Evolutionary conservation across 2,113 vertebrate species (phyloP).

Genomic region (Lates calcarifer): DNA sequence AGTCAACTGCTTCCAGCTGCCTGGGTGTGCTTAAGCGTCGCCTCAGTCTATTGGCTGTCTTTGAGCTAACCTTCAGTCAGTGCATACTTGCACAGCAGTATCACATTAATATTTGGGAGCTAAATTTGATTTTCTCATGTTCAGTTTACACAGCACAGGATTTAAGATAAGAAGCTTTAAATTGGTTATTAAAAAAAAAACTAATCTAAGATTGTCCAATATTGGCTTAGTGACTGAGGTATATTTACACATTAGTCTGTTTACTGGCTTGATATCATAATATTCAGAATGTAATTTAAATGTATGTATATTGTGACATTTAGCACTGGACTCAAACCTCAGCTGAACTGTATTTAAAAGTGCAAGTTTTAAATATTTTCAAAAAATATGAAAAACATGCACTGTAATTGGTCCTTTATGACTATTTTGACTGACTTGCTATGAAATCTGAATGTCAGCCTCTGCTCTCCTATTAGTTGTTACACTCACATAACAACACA

Average conservation of each 20-base stretch:
- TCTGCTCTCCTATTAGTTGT: neutral
- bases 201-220: neutral
- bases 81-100: neutral
- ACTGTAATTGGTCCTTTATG: neutral
- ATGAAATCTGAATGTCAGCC: neutral
- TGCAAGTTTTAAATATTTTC: neutral
- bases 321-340: neutral
- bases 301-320: neutral
- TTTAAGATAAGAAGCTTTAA: neutral
- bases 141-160: neutral
- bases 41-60: constrained; percentile 19
- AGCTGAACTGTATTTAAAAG: neutral
- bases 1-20: constrained; percentile 28
- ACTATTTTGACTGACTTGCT: constrained; percentile 6
- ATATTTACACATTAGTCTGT: neutral
- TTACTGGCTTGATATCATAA: neutral
- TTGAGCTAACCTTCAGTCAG: constrained; percentile 33
- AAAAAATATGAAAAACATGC: constrained; percentile 4
- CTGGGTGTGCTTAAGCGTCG: constrained; percentile 7
- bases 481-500: neutral
- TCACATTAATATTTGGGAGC: neutral
- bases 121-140: neutral
- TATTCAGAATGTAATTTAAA: constrained; percentile 5
- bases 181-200: constrained; percentile 6
- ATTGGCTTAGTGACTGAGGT: neutral